These are phyloP conservation scores for Papilio polyxenes DNA, from an alignment of 1,140 invertebrate species.

Conservation along the genomic window DNA sequence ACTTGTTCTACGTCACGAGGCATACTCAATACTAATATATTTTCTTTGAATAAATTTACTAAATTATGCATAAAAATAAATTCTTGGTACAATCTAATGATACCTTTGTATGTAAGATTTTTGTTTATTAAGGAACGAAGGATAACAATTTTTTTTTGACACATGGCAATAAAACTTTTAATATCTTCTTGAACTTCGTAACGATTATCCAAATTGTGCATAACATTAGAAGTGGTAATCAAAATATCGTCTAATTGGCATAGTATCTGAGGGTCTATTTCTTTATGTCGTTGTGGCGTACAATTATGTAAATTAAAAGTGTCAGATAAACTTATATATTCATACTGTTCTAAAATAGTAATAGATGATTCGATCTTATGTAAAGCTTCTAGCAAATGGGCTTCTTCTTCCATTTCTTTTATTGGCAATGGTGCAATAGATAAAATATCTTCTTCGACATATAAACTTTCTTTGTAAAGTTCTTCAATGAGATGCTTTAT, in stretches of 20 bases:
- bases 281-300: slow-evolving; percentile 48
- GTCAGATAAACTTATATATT: slow-evolving; percentile 59
- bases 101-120: slow-evolving; percentile 57
- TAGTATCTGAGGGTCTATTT: slow-evolving; percentile 54
- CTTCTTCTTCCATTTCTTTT: slow-evolving; percentile 53
- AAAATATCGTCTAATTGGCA: slow-evolving; percentile 54
- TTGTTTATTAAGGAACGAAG: slow-evolving; percentile 58
- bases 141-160: slow-evolving; percentile 59
- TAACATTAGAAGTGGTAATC: slow-evolving; percentile 50
- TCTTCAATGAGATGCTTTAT: slow-evolving; percentile 58
- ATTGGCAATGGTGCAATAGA: slow-evolving; percentile 49
- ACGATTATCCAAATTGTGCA: slow-evolving; percentile 49
- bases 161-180: slow-evolving; percentile 60
- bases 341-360: slow-evolving; percentile 60
- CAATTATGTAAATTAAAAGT: slow-evolving; percentile 52
- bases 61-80: slow-evolving; percentile 54
- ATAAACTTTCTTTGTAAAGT: slow-evolving; percentile 52
- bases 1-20: slow-evolving; percentile 50
- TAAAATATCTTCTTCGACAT: slow-evolving; percentile 60
- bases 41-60: slow-evolving; percentile 57
- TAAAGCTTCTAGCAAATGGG: slow-evolving; percentile 55
- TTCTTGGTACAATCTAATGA: slow-evolving; percentile 64
- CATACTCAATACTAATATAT: slow-evolving; percentile 45
- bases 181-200: slow-evolving; percentile 53
- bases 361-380: slow-evolving; percentile 61